A percentile compares a stretch with the other conserved stretches of the same genome.
phyloP scores from a whole-genome alignment of 2,113 vertebrate species.

The Thamnaconus septentrionalis region DNA sequence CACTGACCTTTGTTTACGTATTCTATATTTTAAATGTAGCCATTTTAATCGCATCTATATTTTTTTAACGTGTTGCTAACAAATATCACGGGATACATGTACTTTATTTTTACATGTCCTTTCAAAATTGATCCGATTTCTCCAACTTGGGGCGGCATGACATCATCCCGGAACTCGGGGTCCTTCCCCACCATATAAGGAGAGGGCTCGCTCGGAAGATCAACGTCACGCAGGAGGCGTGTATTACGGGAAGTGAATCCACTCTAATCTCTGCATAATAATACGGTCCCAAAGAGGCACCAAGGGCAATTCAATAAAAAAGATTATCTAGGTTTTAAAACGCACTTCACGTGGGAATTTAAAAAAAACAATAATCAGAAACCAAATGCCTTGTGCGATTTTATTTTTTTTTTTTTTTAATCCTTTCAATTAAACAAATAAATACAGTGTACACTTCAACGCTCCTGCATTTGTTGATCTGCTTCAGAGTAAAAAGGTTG shows the following conservation, averaged over 20 bases:
- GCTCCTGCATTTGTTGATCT: no score
- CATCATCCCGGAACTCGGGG: conserved; percentile 70
- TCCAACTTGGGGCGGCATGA: conserved; percentile 54
- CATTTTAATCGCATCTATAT: no score
- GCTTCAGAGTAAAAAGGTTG: no score
- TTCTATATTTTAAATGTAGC: no score
- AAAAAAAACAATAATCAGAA: neutral
- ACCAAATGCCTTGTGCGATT: neutral
- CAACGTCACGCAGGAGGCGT: conserved; percentile 68
- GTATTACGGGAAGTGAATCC: conserved; percentile 70
- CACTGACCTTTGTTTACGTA: no score
- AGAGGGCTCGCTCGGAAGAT: conserved; percentile 58
- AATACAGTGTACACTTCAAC: no score
- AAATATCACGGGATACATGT: neutral
- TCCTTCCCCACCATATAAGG: conserved; percentile 72
- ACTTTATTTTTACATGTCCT: neutral
- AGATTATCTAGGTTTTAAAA: neutral
- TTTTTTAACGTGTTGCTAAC: no score
- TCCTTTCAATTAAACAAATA: no score
- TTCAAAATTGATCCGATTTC: conserved; percentile 24
- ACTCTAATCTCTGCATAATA: conserved; percentile 40
- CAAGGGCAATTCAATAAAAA: conserved; percentile 22
- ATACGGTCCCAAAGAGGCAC: conserved; percentile 1
- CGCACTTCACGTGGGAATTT: neutral
- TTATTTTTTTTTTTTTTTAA: no score